A percentile compares a stretch with the other conserved stretches of the same genome.
These are phyloP conservation scores for Lepus americanus DNA, from an alignment of 2,113 vertebrate species.

Conservation along the genomic window DNA sequence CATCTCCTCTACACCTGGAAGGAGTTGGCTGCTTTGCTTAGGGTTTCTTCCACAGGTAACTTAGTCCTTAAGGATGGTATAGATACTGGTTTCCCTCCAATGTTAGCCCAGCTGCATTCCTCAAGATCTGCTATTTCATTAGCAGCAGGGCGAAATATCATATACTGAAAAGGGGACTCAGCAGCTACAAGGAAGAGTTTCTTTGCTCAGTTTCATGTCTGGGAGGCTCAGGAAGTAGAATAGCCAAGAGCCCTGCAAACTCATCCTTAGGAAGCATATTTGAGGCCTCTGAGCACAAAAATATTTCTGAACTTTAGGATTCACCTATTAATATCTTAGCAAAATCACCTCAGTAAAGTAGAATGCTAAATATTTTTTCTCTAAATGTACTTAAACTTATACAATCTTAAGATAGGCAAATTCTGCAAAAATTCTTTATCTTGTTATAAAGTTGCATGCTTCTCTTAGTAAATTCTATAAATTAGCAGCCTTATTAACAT, in stretches of 20 bases:
- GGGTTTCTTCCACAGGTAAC: background rate
- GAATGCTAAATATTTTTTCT: background rate
- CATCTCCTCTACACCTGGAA: background rate
- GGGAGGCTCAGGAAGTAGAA: background rate
- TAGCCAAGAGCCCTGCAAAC: background rate
- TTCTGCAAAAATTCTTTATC: background rate
- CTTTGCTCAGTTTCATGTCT: background rate
- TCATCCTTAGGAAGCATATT: background rate
- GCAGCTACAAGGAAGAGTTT: background rate
- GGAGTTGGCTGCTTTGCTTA: background rate
- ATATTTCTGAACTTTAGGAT: background rate
- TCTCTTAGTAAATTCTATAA: conserved; percentile 22
- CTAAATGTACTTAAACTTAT: background rate
- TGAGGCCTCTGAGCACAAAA: conserved; percentile 1
- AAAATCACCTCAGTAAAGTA: conserved; percentile 19
- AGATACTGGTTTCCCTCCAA: background rate
- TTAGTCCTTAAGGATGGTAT: background rate
- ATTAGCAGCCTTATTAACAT: background rate
- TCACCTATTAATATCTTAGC: conserved; percentile 20
- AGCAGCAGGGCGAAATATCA: background rate
- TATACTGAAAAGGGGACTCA: background rate
- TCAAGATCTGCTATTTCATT: background rate
- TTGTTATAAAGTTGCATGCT: background rate
- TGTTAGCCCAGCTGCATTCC: background rate
- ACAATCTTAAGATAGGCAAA: background rate